These are phyloP conservation scores for Melanostoma scalare DNA, from an alignment of 2,888 invertebrate species.

Conservation along the genomic window DNA sequence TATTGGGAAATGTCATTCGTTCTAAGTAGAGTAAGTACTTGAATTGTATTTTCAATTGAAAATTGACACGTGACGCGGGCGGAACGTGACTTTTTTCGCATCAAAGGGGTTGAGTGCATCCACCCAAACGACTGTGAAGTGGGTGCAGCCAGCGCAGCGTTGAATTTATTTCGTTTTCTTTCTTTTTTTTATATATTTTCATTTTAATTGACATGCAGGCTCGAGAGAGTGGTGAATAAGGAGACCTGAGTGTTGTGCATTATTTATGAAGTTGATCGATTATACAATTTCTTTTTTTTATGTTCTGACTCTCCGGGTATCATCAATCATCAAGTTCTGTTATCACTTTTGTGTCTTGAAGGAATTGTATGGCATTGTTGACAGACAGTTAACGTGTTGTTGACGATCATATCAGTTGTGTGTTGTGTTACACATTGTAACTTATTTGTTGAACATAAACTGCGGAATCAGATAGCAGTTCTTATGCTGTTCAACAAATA, in stretches of 20 bases:
- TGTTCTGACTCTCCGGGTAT: neutral
- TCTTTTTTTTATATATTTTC: slow-evolving; percentile 11
- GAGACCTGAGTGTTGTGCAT: slow-evolving; percentile 6
- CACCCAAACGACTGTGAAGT: slow-evolving; percentile 38
- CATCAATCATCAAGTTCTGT: slow-evolving; percentile 16
- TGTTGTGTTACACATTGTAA: neutral
- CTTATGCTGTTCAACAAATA: neutral
- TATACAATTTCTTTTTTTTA: neutral
- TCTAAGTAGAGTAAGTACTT: slow-evolving; percentile 13
- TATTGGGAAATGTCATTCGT: slow-evolving; percentile 7
- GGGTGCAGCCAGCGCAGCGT: slow-evolving; percentile 43
- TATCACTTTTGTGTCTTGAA: slow-evolving; percentile 5
- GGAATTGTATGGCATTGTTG: slow-evolving; percentile 12
- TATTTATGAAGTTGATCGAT: slow-evolving; percentile 33
- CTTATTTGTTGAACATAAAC: neutral
- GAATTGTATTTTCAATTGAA: slow-evolving; percentile 58
- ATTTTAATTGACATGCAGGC: slow-evolving; percentile 39
- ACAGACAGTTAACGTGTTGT: neutral
- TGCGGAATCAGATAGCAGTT: slow-evolving; percentile 2
- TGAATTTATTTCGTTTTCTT: slow-evolving; percentile 24
- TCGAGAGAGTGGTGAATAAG: slow-evolving; percentile 29
- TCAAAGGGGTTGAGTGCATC: slow-evolving; percentile 49
- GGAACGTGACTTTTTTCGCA: slow-evolving; percentile 62
- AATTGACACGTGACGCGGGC: slow-evolving; percentile 64
- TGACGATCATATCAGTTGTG: slow-evolving; percentile 6